Percentiles rank a stretch among this genome's conserved stretches.
These are phyloP conservation scores for Drosophila miranda DNA, from an alignment of 1,140 invertebrate genomes.

Conservation along the genomic window DNA sequence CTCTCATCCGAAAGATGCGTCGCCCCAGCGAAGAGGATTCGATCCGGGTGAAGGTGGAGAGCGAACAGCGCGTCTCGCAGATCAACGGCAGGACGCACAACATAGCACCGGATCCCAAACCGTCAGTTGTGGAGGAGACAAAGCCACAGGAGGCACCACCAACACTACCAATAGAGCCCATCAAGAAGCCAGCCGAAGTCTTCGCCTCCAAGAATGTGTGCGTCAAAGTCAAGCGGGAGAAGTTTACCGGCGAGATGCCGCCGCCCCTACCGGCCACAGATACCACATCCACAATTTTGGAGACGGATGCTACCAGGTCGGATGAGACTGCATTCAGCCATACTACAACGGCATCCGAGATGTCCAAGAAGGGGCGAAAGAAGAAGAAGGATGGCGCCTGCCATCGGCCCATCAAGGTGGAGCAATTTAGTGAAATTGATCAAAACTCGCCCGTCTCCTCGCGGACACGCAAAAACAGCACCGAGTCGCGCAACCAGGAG, in stretches of 20 bases:
- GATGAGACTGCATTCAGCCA: slow-evolving; percentile 46
- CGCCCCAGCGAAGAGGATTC: slow-evolving; percentile 46
- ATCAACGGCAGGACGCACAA: slow-evolving; percentile 13
- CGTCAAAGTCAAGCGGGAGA: slow-evolving; percentile 70
- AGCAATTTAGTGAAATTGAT: slow-evolving; percentile 72
- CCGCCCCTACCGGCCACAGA: not conserved
- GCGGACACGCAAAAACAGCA: slow-evolving; percentile 61
- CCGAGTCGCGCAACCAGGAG: slow-evolving; percentile 33
- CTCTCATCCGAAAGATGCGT: slow-evolving; percentile 54
- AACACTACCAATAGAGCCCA: not conserved
- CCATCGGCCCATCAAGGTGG: slow-evolving; percentile 72
- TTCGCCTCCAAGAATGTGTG: slow-evolving; percentile 21
- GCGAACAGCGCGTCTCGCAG: slow-evolving; percentile 67
- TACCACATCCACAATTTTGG: slow-evolving; percentile 15
- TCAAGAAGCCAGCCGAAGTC: not conserved
- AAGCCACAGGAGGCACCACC: not conserved
- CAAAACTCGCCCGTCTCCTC: slow-evolving; percentile 50
- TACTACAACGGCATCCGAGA: slow-evolving; percentile 24
- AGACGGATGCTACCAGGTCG: slow-evolving; percentile 12
- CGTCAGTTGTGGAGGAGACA: not conserved
- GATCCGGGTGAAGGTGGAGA: slow-evolving; percentile 61
- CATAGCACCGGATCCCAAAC: slow-evolving; percentile 1
- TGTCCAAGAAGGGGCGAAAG: slow-evolving; percentile 51
- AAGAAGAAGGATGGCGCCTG: slow-evolving; percentile 56
- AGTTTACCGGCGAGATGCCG: slow-evolving; percentile 42